Conservation (phyloP, 2,797 vertebrate genomes). For the Pempheris klunzingeri region DNA sequence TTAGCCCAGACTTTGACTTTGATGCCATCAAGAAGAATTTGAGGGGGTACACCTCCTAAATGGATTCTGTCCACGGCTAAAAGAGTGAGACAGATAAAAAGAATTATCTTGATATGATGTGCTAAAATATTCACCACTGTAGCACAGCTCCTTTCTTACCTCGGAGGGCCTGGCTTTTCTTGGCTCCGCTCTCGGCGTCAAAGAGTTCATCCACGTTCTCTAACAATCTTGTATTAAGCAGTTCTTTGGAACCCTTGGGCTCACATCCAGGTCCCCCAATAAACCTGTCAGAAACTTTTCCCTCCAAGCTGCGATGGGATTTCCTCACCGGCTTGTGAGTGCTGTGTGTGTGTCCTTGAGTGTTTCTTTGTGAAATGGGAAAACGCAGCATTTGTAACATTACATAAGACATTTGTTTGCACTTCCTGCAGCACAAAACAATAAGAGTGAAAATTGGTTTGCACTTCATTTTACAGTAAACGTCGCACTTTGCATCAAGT, state of each 20-base stretch:
- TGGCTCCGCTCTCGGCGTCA: conserved; percentile 34
- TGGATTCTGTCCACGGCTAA: conserved; percentile 61
- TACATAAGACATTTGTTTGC: conserved; percentile 49
- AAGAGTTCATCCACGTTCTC: conserved; percentile 59
- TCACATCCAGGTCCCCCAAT: conserved; percentile 60
- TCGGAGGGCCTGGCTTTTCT: conserved; percentile 54
- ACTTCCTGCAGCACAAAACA: conserved; percentile 29
- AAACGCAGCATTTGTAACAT: conserved; percentile 53
- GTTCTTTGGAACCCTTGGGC: conserved; percentile 54
- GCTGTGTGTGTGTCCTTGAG: conserved; percentile 47
- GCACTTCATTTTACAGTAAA: no score
- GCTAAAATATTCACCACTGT: conserved; percentile 74
- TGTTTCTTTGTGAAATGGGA: conserved; percentile 46
- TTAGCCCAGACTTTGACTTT: conserved; percentile 64
- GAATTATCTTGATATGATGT: conserved; percentile 68
- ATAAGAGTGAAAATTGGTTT: neutral
- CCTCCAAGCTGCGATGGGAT: conserved; percentile 60
- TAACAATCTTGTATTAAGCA: conserved; percentile 67
- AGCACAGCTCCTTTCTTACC: conserved; percentile 51
- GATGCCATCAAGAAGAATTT: conserved; percentile 63
- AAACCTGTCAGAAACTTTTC: conserved; percentile 70
- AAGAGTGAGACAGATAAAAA: conserved; percentile 71
- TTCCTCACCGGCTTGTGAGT: conserved; percentile 49
- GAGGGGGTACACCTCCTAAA: conserved; percentile 57
- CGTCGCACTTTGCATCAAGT: no score